These are phyloP conservation scores for Eucera pruinosa DNA, from an alignment of 2,888 invertebrate species.

Conservation along the genomic window DNA sequence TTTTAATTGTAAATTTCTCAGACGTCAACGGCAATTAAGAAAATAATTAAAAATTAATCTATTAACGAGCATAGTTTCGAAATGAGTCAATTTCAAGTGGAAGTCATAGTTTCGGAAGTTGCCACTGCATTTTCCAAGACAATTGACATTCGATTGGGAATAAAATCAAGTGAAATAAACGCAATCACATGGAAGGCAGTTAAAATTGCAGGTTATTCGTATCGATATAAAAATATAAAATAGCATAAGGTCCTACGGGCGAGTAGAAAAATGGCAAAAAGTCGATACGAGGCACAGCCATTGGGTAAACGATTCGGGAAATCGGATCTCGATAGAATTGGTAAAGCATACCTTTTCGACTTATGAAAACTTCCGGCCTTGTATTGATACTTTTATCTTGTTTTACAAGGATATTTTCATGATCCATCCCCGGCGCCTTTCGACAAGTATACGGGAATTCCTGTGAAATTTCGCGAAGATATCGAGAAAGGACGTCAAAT, in stretches of 20 bases:
- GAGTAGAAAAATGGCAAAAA: conserved; percentile 9
- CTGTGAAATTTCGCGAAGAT: conserved; percentile 57
- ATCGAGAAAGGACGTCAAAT: conserved; percentile 69
- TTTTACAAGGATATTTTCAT: conserved; percentile 74
- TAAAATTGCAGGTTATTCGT: conserved; percentile 46
- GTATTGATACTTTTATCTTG: not conserved
- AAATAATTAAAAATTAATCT: too few relatives aligned
- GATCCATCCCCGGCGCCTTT: conserved; percentile 72
- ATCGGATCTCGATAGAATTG: conserved; percentile 76
- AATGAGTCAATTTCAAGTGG: too few relatives aligned
- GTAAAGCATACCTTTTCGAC: conserved; percentile 63
- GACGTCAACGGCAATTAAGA: too few relatives aligned
- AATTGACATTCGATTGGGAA: not conserved
- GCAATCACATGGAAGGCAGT: too few relatives aligned
- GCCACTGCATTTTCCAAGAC: conserved; percentile 9
- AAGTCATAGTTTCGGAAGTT: conserved; percentile 5
- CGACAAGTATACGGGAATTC: conserved; percentile 53
- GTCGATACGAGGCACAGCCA: not conserved
- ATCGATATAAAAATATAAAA: not conserved
- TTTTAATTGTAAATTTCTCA: too few relatives aligned
- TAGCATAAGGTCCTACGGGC: not conserved
- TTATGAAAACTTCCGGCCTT: not conserved
- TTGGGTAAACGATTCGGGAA: conserved; percentile 66
- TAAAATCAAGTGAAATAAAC: not conserved
- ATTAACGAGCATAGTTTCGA: too few relatives aligned